Percentiles rank a stretch among this genome's conserved stretches.
phyloP scores from a whole-genome alignment of 2,113 vertebrate genomes.

The Perca schrenkii region DNA sequence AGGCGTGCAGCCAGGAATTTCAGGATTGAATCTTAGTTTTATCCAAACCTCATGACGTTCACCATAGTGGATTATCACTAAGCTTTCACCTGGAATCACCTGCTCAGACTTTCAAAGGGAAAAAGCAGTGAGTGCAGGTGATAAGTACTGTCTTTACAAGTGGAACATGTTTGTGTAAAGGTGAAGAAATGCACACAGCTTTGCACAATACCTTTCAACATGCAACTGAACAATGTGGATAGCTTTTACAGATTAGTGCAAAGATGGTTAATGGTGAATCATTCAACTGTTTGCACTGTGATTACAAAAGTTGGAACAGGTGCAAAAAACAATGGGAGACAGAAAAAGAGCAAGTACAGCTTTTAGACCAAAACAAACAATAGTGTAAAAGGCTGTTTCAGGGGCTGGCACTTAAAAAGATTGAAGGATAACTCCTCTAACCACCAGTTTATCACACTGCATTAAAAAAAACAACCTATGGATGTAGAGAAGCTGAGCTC shows the following conservation, averaged over 20 bases:
- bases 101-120: background rate
- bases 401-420: background rate
- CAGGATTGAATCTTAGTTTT: background rate
- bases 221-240: no score
- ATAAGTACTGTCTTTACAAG: background rate
- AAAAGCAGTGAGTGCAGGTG: background rate
- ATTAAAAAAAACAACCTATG: background rate
- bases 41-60: background rate
- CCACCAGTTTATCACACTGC: slow-evolving; percentile 1
- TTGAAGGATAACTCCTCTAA: background rate
- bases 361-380: background rate
- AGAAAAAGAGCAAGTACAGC: background rate
- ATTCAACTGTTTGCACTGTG: background rate
- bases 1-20: background rate
- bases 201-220: background rate
- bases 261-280: background rate
- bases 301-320: background rate
- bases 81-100: background rate
- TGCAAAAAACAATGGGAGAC: background rate
- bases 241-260: background rate
- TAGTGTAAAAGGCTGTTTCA: background rate
- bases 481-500: slow-evolving; percentile 1
- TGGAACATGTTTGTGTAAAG: background rate
- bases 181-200: background rate
- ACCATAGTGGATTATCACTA: background rate